A percentile compares a stretch with the other conserved stretches of the same genome.
Conservation (phyloP, 1,140 invertebrate genomes). For the Grapholita molesta region DNA sequence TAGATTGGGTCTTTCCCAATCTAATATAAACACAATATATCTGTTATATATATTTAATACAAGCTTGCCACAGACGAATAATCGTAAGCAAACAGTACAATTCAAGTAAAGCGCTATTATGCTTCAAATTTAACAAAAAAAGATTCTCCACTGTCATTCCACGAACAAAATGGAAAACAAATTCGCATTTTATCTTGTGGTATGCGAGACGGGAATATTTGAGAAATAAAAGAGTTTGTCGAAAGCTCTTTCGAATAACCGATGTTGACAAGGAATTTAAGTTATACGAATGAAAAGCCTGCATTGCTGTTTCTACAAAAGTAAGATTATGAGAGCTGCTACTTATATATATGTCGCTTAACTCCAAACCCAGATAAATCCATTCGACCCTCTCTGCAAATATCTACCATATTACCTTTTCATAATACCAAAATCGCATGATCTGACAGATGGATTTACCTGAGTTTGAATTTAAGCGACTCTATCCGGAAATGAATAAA, state of each 20-base stretch:
- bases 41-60: background rate
- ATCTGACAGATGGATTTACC: too few relatives aligned
- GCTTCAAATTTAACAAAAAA: background rate
- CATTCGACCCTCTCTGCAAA: too few relatives aligned
- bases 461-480: too few relatives aligned
- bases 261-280: slow-evolving; percentile 12
- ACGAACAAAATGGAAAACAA: slow-evolving; percentile 6
- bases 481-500: too few relatives aligned
- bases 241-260: background rate
- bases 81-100: background rate
- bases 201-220: slow-evolving; percentile 4
- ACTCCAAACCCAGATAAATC: too few relatives aligned
- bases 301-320: background rate
- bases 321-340: too few relatives aligned
- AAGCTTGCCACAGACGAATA: background rate
- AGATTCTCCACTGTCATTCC: background rate
- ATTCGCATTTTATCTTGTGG: slow-evolving; percentile 4
- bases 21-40: slow-evolving; percentile 22
- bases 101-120: background rate
- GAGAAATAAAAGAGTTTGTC: slow-evolving; percentile 9
- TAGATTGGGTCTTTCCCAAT: too few relatives aligned
- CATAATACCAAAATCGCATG: too few relatives aligned
- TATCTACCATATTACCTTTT: too few relatives aligned
- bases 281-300: background rate
- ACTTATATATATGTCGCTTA: too few relatives aligned